phyloP scores from a whole-genome alignment of 2,888 invertebrate species.

The Amphiduros pacificus region DNA sequence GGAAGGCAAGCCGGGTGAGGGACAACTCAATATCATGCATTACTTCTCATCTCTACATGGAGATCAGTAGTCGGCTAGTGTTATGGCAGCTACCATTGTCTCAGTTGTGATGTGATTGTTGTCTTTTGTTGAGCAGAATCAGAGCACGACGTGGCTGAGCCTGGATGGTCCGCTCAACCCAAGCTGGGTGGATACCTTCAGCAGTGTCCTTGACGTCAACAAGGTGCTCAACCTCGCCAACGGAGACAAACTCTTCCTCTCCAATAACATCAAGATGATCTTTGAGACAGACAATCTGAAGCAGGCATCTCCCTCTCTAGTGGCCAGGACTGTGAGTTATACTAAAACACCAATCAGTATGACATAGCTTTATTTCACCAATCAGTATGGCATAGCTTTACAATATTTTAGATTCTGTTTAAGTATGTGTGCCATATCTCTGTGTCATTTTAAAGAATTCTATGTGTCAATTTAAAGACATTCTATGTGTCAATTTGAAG shows the following conservation, averaged over 20 bases:
- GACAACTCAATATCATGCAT: too few species aligned
- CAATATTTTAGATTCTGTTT: too few species aligned
- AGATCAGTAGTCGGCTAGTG: too few species aligned
- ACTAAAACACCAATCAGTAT: too few species aligned
- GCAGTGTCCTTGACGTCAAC: slow-evolving; percentile 48
- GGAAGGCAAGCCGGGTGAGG: slow-evolving; percentile 58
- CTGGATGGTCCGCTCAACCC: slow-evolving; percentile 54
- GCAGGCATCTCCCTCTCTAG: slow-evolving; percentile 52
- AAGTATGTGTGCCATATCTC: not conserved
- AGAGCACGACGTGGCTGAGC: slow-evolving; percentile 56
- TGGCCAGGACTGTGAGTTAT: slow-evolving; percentile 54
- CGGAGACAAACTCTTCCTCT: slow-evolving; percentile 55
- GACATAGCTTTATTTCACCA: too few species aligned
- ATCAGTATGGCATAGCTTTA: too few species aligned
- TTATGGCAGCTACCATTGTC: too few species aligned
- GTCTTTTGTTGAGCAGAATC: slow-evolving; percentile 40
- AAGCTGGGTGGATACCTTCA: slow-evolving; percentile 57
- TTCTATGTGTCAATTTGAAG: not conserved
- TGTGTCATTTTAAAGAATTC: not conserved
- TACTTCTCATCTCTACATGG: too few species aligned
- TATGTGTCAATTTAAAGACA: not conserved
- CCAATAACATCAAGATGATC: slow-evolving; percentile 54
- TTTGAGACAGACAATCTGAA: slow-evolving; percentile 56
- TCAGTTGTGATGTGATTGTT: too few species aligned
- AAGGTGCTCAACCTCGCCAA: slow-evolving; percentile 55